Conservation (phyloP, 1,140 invertebrate species). For the Orussus abietinus region DNA sequence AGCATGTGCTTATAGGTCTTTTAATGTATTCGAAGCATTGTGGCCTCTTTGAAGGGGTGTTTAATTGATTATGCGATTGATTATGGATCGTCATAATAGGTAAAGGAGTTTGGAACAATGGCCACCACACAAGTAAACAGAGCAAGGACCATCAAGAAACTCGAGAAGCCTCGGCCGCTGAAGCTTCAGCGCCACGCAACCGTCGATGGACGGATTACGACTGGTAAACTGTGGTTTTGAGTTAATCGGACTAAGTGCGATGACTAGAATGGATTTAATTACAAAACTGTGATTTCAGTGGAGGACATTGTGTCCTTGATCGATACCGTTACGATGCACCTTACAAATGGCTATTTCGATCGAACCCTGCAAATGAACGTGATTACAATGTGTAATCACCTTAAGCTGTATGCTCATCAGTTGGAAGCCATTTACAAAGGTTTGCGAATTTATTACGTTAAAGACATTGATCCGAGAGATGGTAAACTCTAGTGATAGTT, state of each 20-base stretch:
- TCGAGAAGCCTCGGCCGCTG: constrained; percentile 68
- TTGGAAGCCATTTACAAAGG: constrained; percentile 73
- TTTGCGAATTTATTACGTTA: too few relatives aligned
- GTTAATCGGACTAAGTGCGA: constrained; percentile 28
- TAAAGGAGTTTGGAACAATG: constrained; percentile 31
- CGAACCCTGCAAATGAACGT: constrained; percentile 59
- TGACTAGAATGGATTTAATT: constrained; percentile 7
- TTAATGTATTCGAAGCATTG: too few relatives aligned
- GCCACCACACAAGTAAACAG: constrained; percentile 45
- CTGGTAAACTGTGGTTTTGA: constrained; percentile 28
- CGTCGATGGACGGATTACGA: constrained; percentile 49
- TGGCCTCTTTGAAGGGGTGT: too few relatives aligned
- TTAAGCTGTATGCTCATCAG: constrained; percentile 70
- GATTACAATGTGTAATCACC: constrained; percentile 64
- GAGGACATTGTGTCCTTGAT: constrained; percentile 69
- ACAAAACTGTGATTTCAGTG: constrained; percentile 43
- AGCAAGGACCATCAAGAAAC: constrained; percentile 61
- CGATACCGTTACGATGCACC: constrained; percentile 64
- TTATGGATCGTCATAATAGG: too few relatives aligned
- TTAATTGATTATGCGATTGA: too few relatives aligned
- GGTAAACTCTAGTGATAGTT: too few relatives aligned
- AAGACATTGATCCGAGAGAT: too few relatives aligned
- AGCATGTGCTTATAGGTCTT: too few relatives aligned
- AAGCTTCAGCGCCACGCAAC: constrained; percentile 54
- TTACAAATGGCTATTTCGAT: constrained; percentile 63